These are phyloP conservation scores for Chrysochloris asiatica DNA, from an alignment of 2,113 vertebrate genomes.

Conservation along the genomic window DNA sequence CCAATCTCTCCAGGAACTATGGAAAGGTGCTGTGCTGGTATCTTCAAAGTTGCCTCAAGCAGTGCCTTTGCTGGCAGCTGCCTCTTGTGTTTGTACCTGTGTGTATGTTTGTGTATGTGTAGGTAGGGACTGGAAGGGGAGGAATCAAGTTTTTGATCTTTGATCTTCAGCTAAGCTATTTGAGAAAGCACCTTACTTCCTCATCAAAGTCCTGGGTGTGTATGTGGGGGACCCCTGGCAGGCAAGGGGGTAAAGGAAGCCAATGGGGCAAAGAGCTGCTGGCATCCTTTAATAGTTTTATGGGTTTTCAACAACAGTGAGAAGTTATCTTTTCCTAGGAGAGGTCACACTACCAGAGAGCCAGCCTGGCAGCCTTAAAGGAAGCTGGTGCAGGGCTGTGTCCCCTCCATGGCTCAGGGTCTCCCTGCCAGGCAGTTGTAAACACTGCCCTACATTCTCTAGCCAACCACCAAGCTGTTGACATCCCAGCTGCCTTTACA, in stretches of 20 bases:
- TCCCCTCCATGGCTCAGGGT: background rate
- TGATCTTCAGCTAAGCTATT: constrained; percentile 13
- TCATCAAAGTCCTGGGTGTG: background rate
- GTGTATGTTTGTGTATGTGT: background rate
- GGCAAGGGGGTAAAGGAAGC: background rate
- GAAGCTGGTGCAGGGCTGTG: background rate
- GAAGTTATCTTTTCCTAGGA: background rate
- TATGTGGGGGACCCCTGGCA: background rate
- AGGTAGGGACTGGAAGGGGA: background rate
- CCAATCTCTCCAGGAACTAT: background rate
- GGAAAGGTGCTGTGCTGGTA: background rate
- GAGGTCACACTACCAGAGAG: background rate
- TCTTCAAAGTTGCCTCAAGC: background rate
- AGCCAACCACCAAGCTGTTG: background rate
- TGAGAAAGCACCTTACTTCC: background rate
- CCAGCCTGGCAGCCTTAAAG: background rate
- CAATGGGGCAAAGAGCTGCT: background rate
- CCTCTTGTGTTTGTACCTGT: background rate
- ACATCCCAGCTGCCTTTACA: rapidly evolving
- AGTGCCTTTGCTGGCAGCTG: background rate
- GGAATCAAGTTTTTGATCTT: constrained; percentile 14
- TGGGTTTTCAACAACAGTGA: background rate
- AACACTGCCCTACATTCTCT: rapidly evolving
- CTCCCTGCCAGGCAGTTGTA: rapidly evolving
- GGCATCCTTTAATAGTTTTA: background rate